Percentiles rank a stretch among this genome's conserved stretches.
Conservation (phyloP, 1,140 invertebrate species). For the Calliphora vicina region DNA sequence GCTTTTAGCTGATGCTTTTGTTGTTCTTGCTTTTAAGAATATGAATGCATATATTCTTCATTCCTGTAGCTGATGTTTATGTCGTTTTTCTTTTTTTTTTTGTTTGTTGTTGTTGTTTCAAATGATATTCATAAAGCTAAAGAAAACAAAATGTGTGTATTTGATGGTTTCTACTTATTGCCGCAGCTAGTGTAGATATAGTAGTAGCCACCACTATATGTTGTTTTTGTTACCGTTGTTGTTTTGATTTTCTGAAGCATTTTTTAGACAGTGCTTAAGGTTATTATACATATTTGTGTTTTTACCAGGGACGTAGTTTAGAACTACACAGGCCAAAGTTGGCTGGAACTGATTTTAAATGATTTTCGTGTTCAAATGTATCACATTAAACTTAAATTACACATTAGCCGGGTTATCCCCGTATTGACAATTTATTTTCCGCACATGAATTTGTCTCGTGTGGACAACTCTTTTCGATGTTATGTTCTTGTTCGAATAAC, state of each 20-base stretch:
- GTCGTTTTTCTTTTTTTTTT: no score
- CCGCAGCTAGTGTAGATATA: neutral
- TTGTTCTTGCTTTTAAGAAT: neutral
- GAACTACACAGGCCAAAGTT: no score
- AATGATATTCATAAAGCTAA: slow-evolving; percentile 14
- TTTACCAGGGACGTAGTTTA: neutral
- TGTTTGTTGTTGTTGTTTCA: neutral
- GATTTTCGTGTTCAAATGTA: no score
- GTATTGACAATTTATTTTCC: no score
- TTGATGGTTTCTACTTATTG: neutral
- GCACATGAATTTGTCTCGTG: no score
- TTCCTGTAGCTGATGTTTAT: neutral
- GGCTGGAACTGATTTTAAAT: no score
- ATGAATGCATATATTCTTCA: slow-evolving; percentile 14
- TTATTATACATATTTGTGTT: neutral
- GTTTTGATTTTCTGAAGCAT: neutral
- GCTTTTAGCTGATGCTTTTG: neutral
- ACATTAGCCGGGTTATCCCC: no score
- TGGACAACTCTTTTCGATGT: no score
- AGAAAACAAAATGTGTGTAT: neutral
- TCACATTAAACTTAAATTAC: no score
- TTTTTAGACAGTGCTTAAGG: slow-evolving; percentile 15
- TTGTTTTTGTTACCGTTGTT: neutral
- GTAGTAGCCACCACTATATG: neutral
- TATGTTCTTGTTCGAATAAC: no score